Percentiles rank a stretch among this genome's conserved stretches.
Evolutionary conservation across 2,888 invertebrate genomes (phyloP).

Genomic region (Elmis aenea): DNA sequence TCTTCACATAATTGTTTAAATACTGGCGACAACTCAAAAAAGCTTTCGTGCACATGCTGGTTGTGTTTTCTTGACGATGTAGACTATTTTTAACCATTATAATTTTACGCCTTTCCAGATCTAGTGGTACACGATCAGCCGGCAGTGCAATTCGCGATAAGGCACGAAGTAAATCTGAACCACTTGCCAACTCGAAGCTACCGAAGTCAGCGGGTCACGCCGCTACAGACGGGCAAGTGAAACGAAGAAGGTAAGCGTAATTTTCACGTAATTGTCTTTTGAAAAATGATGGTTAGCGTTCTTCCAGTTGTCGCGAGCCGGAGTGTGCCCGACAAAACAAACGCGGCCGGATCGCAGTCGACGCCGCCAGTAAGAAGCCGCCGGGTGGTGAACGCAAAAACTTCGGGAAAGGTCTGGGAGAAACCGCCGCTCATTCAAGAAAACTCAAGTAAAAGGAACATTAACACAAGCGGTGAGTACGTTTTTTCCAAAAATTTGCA

Average conservation of each 20-base stretch:
- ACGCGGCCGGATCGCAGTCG: conserved; percentile 5
- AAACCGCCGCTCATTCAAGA: conserved; percentile 1
- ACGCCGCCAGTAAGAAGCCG: conserved; percentile 12
- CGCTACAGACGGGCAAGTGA: conserved; percentile 21
- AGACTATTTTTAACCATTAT: too few species aligned
- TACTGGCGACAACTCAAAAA: too few species aligned
- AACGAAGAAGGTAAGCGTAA: conserved; percentile 26
- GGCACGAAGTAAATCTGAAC: conserved; percentile 5
- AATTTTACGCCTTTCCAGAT: too few species aligned
- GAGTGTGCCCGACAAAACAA: conserved; percentile 22
- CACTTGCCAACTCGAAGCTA: background rate
- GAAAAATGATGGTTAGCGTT: conserved; percentile 50
- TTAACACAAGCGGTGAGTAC: conserved; percentile 8
- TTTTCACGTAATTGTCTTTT: conserved; percentile 23
- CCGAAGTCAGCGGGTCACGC: conserved; percentile 1
- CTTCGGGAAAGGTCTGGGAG: conserved; percentile 5
- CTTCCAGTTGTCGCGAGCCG: conserved; percentile 28
- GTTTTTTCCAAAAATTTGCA: background rate
- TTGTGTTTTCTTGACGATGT: too few species aligned
- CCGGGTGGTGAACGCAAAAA: conserved; percentile 3
- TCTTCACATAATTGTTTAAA: too few species aligned
- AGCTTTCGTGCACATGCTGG: too few species aligned
- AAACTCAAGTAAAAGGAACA: conserved; percentile 6
- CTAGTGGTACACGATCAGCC: too few species aligned
- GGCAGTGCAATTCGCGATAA: background rate